A percentile compares a stretch with the other conserved stretches of the same genome.
Evolutionary conservation across 2,113 vertebrate species (phyloP).

Genomic region (Castor canadensis): DNA sequence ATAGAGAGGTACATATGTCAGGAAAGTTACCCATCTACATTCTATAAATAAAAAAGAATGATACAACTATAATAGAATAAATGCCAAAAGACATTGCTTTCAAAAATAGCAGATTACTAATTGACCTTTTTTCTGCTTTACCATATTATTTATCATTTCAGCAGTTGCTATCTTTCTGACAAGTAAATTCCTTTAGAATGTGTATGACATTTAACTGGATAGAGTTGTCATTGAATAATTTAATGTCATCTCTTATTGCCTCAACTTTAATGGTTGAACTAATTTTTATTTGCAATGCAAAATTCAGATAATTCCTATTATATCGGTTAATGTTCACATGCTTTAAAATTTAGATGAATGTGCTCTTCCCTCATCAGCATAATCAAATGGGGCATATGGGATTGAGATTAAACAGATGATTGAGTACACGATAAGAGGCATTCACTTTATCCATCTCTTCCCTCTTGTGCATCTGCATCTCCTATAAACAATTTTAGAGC

Average conservation of each 20-base stretch:
- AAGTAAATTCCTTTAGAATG: conserved; percentile 59
- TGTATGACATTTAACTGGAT: conserved; percentile 55
- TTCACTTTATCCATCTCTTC: not conserved
- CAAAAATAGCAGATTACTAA: conserved; percentile 59
- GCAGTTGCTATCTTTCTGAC: conserved; percentile 40
- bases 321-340: conserved; percentile 51
- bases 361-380: conserved; percentile 33
- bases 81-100: conserved; percentile 57
- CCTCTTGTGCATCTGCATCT: not conserved
- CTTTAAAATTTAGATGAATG: conserved; percentile 50
- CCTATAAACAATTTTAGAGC: not conserved
- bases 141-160: conserved; percentile 61
- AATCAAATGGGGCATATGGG: conserved; percentile 38
- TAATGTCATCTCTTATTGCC: conserved; percentile 46
- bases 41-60: conserved; percentile 51
- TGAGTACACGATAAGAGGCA: not conserved
- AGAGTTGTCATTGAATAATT: conserved; percentile 55
- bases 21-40: conserved; percentile 22
- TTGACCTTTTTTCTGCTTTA: conserved; percentile 51
- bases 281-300: conserved; percentile 32
- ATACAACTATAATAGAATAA: conserved; percentile 40
- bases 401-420: conserved; percentile 50
- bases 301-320: conserved; percentile 54
- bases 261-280: conserved; percentile 65
- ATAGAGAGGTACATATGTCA: not conserved